Evolutionary conservation across 2,797 vertebrate genomes (phyloP).

Genomic region (Xiphophorus birchmanni): DNA sequence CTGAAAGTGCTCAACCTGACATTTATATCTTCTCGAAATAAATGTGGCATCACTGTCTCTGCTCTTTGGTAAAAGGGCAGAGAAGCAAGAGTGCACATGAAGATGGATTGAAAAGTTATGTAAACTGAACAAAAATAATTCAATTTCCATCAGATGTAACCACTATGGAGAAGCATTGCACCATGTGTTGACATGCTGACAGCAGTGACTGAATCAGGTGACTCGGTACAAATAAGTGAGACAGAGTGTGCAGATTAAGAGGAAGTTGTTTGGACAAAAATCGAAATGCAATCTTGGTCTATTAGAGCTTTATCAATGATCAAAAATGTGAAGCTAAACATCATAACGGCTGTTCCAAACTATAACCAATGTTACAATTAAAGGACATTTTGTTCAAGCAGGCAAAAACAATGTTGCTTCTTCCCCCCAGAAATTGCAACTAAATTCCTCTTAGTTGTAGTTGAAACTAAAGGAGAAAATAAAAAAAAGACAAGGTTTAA

Average conservation of each 20-base stretch:
- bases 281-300: background rate
- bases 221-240: slow-evolving; percentile 19
- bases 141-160: slow-evolving; percentile 44
- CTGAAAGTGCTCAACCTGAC: slow-evolving; percentile 66
- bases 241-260: background rate
- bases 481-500: background rate
- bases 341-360: background rate
- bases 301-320: background rate
- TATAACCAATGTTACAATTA: background rate
- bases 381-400: background rate
- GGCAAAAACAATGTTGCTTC: background rate
- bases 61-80: slow-evolving; percentile 62
- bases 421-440: background rate
- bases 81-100: slow-evolving; percentile 29
- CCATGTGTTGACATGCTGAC: slow-evolving; percentile 30
- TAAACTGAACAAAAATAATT: slow-evolving; percentile 50
- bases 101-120: slow-evolving; percentile 55
- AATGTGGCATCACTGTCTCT: slow-evolving; percentile 66
- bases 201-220: slow-evolving; percentile 31
- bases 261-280: background rate
- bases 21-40: slow-evolving; percentile 76
- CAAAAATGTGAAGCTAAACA: background rate
- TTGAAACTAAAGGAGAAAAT: background rate
- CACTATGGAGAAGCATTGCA: slow-evolving; percentile 18
- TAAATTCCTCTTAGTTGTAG: background rate